phyloP scores from a whole-genome alignment of 2,113 vertebrate genomes.

The Chroicocephalus ridibundus region DNA sequence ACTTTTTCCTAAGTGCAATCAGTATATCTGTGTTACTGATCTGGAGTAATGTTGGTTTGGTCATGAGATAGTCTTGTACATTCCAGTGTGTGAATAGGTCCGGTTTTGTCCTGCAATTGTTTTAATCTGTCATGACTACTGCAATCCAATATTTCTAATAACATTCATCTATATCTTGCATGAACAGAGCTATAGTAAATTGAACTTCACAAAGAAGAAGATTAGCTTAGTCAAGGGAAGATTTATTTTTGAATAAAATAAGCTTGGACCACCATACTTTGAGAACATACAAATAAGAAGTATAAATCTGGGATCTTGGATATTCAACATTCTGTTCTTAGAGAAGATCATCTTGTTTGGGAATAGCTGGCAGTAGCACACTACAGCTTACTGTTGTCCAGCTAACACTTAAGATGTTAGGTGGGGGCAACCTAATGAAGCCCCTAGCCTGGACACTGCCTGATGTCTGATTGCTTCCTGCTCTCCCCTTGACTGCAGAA shows the following conservation, averaged over 20 bases:
- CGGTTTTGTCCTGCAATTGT: not conserved
- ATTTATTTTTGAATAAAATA: not conserved
- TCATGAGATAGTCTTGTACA: not conserved
- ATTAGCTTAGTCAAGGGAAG: not conserved
- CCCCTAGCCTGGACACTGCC: not conserved
- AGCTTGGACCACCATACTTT: not conserved
- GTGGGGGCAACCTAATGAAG: accelerated
- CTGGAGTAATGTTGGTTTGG: not conserved
- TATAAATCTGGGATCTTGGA: not conserved
- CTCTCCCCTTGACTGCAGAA: not conserved
- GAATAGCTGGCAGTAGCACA: not conserved
- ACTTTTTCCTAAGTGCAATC: not conserved
- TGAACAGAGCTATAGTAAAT: not conserved
- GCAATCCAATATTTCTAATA: conserved; percentile 4
- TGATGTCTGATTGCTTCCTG: not conserved
- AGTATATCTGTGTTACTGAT: not conserved
- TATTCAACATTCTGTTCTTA: not conserved
- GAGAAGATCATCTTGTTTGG: not conserved
- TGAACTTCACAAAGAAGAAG: not conserved
- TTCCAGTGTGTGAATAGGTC: not conserved
- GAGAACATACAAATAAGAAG: not conserved
- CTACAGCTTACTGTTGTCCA: not conserved
- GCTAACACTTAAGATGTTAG: not conserved
- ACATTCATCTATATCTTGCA: not conserved
- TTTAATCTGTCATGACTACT: not conserved